Conservation (phyloP, 2,888 invertebrate genomes). For the Amphipoea oculea region DNA sequence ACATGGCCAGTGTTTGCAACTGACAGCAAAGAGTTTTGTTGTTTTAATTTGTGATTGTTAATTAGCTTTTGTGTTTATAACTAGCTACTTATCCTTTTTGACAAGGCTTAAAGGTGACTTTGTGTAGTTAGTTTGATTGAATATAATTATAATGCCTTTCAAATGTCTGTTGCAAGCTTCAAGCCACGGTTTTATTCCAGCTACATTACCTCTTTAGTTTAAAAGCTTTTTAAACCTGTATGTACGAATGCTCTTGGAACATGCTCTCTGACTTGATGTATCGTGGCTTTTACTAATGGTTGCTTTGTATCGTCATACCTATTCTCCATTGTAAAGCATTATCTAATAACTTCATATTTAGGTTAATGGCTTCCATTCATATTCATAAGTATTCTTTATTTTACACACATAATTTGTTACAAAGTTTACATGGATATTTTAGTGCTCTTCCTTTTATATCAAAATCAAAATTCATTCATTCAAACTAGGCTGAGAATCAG, state of each 20-base stretch:
- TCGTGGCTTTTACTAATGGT: conserved; percentile 7
- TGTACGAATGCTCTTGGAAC: conserved; percentile 4
- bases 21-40: conserved; percentile 24
- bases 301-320: neutral
- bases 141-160: neutral
- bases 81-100: neutral
- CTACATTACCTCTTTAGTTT: neutral
- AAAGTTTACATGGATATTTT: too few relatives aligned
- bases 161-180: neutral
- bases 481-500: too few relatives aligned
- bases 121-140: neutral
- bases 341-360: neutral
- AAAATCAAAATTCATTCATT: too few relatives aligned
- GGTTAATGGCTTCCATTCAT: neutral
- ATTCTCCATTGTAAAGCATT: conserved; percentile 6
- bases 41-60: conserved; percentile 9
- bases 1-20: conserved; percentile 18
- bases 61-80: conserved; percentile 1
- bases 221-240: conserved; percentile 20
- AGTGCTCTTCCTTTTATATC: too few relatives aligned
- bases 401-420: too few relatives aligned
- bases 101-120: neutral
- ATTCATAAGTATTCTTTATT: neutral
- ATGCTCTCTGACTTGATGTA: conserved; percentile 2
- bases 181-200: neutral